A percentile compares a stretch with the other conserved stretches of the same genome.
Evolutionary conservation across 1,140 invertebrate species (phyloP).

Genomic region (Euura saliciscinereae): DNA sequence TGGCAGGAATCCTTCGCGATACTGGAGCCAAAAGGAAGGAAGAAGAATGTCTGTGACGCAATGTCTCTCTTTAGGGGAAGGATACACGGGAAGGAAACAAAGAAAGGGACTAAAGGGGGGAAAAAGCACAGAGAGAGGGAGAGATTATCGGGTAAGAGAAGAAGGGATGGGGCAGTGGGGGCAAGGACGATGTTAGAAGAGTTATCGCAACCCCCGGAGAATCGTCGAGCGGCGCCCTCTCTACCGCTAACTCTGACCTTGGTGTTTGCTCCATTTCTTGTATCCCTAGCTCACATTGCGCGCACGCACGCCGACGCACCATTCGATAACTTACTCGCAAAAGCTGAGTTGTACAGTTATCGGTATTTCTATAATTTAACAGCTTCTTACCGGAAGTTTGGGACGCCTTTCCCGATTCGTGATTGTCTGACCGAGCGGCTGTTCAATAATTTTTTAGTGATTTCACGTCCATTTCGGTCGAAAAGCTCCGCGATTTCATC

Average conservation of each 20-base stretch:
- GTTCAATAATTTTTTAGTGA: too few species aligned
- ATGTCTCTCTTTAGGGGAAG: not conserved
- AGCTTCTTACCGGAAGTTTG: not conserved
- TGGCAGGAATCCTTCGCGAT: not conserved
- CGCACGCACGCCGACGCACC: not conserved
- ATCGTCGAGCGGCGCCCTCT: not conserved
- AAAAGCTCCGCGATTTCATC: too few species aligned
- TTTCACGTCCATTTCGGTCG: too few species aligned
- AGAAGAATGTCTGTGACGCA: not conserved
- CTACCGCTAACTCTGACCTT: not conserved
- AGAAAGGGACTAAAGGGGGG: not conserved
- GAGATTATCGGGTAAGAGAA: not conserved
- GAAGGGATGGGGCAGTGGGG: not conserved
- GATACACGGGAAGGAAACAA: not conserved
- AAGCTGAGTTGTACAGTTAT: not conserved
- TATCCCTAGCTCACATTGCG: not conserved
- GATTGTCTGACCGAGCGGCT: too few species aligned
- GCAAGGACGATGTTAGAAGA: not conserved
- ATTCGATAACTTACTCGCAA: not conserved
- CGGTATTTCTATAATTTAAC: not conserved
- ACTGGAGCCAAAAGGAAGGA: not conserved
- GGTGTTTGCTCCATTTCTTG: conserved; percentile 4
- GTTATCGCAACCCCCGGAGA: conserved; percentile 1
- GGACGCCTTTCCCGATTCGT: not conserved
- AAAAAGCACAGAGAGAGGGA: not conserved